Conservation (phyloP, 1,140 invertebrate species). For the Sitodiplosis mosellana region DNA sequence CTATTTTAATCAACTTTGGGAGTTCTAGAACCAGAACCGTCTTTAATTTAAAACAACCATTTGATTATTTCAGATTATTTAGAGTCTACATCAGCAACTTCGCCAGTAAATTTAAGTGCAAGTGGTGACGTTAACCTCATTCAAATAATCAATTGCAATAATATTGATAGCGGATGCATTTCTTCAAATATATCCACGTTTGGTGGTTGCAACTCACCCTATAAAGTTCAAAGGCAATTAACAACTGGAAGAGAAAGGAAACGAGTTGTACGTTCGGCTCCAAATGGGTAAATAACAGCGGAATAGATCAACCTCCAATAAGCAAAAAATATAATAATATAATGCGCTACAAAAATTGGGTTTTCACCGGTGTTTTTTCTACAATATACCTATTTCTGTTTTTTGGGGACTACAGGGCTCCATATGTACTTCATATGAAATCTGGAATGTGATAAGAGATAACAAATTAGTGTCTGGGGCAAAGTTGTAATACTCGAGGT, state of each 20-base stretch:
- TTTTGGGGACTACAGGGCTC: too few relatives aligned
- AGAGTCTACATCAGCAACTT: not conserved
- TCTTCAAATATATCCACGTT: constrained; percentile 18
- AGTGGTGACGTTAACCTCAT: constrained; percentile 12
- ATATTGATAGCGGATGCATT: not conserved
- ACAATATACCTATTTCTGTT: not conserved
- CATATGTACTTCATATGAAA: too few relatives aligned
- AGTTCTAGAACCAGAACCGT: too few relatives aligned
- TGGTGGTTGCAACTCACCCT: constrained; percentile 43
- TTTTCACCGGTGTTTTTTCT: constrained; percentile 7
- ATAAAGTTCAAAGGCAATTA: constrained; percentile 71
- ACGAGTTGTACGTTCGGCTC: constrained; percentile 86
- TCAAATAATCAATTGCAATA: constrained; percentile 10
- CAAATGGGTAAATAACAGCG: constrained; percentile 57
- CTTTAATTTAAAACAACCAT: too few relatives aligned
- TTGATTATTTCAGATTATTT: too few relatives aligned
- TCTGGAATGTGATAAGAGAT: too few relatives aligned
- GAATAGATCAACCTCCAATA: too few relatives aligned
- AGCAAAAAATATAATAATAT: too few relatives aligned
- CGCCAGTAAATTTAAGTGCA: constrained; percentile 17
- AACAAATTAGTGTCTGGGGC: too few relatives aligned
- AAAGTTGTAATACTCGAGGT: too few relatives aligned
- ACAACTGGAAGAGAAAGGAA: constrained; percentile 87
- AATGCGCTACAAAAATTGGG: constrained; percentile 25
- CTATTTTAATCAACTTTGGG: too few relatives aligned